Evolutionary conservation across 1,140 invertebrate genomes (phyloP).

Genomic region (Aphis gossypii): DNA sequence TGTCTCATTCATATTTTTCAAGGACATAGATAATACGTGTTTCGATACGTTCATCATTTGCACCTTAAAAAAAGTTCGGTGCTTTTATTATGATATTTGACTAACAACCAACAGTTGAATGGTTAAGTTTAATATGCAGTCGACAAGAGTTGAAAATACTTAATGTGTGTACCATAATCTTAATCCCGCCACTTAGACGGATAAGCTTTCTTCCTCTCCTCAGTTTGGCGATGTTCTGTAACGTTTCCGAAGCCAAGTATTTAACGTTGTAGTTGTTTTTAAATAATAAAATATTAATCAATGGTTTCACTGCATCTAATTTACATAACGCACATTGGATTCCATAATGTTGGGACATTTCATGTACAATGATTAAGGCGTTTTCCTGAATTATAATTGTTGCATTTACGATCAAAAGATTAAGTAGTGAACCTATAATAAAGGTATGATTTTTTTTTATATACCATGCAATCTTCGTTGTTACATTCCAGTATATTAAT

Average conservation of each 20-base stretch:
- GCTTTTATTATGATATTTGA: background rate
- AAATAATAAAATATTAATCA: background rate
- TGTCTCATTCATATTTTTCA: background rate
- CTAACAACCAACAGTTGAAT: background rate
- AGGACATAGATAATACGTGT: background rate
- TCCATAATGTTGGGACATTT: constrained; percentile 22
- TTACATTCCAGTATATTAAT: constrained; percentile 44
- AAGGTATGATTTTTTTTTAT: background rate
- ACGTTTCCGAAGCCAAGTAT: background rate
- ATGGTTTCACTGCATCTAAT: background rate
- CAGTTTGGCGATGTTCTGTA: background rate
- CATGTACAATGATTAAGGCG: background rate
- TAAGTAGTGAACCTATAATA: background rate
- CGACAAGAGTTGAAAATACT: background rate
- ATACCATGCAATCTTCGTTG: constrained; percentile 36
- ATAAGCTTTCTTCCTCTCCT: constrained; percentile 36
- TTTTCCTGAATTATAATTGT: background rate
- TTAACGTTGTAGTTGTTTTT: background rate
- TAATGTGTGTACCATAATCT: background rate
- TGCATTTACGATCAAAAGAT: background rate
- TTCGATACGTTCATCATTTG: background rate
- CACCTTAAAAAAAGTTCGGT: background rate
- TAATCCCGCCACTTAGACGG: background rate
- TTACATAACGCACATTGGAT: background rate
- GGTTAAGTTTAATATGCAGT: background rate